Evolutionary conservation across 2,888 invertebrate species (phyloP), one percentile per base, ranked within the genome.

Genomic region (Agrotis puta): DNA sequence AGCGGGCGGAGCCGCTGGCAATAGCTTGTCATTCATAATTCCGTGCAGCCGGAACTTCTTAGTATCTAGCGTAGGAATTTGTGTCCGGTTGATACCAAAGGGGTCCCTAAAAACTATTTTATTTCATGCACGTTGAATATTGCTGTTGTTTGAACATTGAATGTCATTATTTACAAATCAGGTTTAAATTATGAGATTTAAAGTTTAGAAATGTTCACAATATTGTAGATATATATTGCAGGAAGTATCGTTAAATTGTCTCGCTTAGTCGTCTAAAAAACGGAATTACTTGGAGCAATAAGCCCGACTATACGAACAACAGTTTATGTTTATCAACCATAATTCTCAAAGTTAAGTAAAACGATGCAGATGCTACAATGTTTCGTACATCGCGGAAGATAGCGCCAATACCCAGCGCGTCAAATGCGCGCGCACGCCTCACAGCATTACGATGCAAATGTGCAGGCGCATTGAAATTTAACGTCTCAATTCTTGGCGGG

Each of bases 401-500:
- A 85, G 64, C 69, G 65, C 66, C 70, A 43, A 71, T 70, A 74
- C 43, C 18, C 65, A 57, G 77, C 71, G 79, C 80, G 82, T 74
- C 73, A 82, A 81, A 89, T 89, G 88, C 87, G 78, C 79, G 82
- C 86, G 83, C 89, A 87, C 88, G 88, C 85, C 82, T 84, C 81
- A 77, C 77, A 83, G 67, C 80, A 90, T 92, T 90, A 88, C 79
- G 88, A 91, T 92, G 87, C 82, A 87, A 89, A 89, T 87, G 88
- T 77, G 67, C 72, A 58, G 64, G 85, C 81, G 82, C 88, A 87
- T 86, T 88, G 88, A 87, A 88, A 89, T 88, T 90, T 91, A 85
- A 91, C 86, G 89, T 90, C 90, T 92, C 89, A 91, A 92, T 92
- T 85, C 81, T 85, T 82, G 83, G 77, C 75, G 82, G 77, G 72